Evolutionary conservation across 2,888 invertebrate species (phyloP), one percentile per base, ranked within the genome.

Genomic region (Clostera curtula): DNA sequence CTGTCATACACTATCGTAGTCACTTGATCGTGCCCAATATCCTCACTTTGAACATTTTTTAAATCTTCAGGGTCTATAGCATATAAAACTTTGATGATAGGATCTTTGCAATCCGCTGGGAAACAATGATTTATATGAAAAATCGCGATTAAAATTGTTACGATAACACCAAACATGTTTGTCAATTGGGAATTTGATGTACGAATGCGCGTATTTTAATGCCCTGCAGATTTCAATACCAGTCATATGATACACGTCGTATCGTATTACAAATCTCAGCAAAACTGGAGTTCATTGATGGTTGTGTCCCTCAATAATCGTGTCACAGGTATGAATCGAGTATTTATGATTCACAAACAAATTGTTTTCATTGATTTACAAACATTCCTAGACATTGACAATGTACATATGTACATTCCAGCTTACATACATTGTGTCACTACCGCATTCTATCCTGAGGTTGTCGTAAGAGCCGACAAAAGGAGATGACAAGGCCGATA

Each of bases 261-360:
- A 9, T 25, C 12, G 9, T 15, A 22, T 29, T 25, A 24, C 23
- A 17, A 19, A 29, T 30, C 23, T 50, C 48, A 43, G 48, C 49
- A 40, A 25, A 30, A 34, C 24, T 15, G 25, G 1, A 25, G 40
- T 25, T 34, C 19, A 30, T 25, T 36, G 24, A 31, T 31, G 32
- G 35, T 27, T 31, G 17, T 19, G 28, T 24, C 13, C 10, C 20
- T n/a, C n/a, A n/a, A n/a, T n/a, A n/a, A n/a, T n/a, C n/a, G n/a
- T n/a, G n/a, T n/a, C n/a, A n/a, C n/a, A n/a, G n/a, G n/a, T n/a
- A n/a, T n/a, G n/a, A n/a, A n/a, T n/a, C n/a, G n/a, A n/a, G n/a
- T n/a, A n/a, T n/a, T n/a, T n/a, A n/a, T n/a, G n/a, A n/a, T n/a
- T n/a, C n/a, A n/a, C n/a, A n/a, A n/a, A n/a, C n/a, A n/a, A n/a